Evolutionary conservation across 2,797 vertebrate species (phyloP).

Genomic region (Delichon dasypus): DNA sequence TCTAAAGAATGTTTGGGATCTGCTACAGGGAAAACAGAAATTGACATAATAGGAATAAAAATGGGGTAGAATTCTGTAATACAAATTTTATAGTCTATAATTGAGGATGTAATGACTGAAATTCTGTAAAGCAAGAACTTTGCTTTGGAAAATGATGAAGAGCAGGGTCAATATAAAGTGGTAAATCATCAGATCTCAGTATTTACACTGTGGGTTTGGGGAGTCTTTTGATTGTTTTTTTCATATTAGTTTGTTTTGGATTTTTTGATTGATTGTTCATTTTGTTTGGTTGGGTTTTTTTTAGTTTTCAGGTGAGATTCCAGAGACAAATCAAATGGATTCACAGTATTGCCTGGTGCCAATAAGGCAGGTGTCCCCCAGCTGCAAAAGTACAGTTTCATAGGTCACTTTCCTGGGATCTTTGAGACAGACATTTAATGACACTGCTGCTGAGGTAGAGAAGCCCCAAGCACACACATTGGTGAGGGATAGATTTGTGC

Average conservation of each 20-base stretch:
- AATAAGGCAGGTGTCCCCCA: neutral
- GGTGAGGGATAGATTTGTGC: neutral
- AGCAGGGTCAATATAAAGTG: neutral
- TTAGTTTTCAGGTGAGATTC: neutral
- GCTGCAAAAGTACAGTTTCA: accelerated
- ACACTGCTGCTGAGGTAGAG: neutral
- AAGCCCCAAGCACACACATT: neutral
- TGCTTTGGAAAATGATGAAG: neutral
- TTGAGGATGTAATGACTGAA: neutral
- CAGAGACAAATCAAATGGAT: neutral
- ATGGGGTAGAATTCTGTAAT: neutral
- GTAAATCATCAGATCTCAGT: neutral
- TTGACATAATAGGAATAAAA: neutral
- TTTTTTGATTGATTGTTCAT: neutral
- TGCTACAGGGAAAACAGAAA: neutral
- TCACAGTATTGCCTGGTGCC: neutral
- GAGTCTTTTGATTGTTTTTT: too few relatives aligned
- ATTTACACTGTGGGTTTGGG: neutral
- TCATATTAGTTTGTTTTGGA: too few relatives aligned
- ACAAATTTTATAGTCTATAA: neutral
- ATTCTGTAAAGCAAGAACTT: neutral
- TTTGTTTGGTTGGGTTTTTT: neutral
- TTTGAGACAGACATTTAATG: neutral
- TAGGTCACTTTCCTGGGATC: neutral
- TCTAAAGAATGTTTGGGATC: neutral